A percentile compares a stretch with the other conserved stretches of the same genome.
Evolutionary conservation across 2,888 invertebrate genomes (phyloP).

Genomic region (Pinctada fucata): DNA sequence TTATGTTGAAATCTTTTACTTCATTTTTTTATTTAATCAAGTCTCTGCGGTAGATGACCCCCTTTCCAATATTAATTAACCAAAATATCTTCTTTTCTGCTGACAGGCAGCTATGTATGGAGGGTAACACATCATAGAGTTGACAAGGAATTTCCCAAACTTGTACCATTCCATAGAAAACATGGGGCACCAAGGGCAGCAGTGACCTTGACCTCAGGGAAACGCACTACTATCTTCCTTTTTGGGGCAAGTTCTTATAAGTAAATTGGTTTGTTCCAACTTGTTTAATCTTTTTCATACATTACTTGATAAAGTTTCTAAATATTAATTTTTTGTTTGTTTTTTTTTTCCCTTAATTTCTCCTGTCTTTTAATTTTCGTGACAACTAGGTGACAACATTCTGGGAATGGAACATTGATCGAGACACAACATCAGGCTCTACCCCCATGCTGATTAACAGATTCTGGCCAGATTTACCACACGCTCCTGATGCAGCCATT

Average conservation of each 20-base stretch:
- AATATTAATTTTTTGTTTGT: background rate
- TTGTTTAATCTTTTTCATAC: no score
- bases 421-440: slow-evolving; percentile 38
- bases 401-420: slow-evolving; percentile 54
- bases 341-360: background rate
- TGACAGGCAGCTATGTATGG: slow-evolving; percentile 52
- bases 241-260: slow-evolving; percentile 46
- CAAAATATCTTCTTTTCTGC: background rate
- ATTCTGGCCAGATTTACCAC: slow-evolving; percentile 52
- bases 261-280: no score
- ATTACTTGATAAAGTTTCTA: background rate
- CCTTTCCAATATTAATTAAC: background rate
- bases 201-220: slow-evolving; percentile 43
- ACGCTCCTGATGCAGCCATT: slow-evolving; percentile 40
- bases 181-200: slow-evolving; percentile 47
- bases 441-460: slow-evolving; percentile 42
- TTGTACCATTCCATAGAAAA: slow-evolving; percentile 31
- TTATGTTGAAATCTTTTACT: background rate
- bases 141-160: slow-evolving; percentile 47
- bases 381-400: slow-evolving; percentile 39
- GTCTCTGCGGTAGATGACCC: background rate
- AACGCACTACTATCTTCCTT: slow-evolving; percentile 45
- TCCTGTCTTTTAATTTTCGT: background rate
- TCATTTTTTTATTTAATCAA: background rate
- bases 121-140: slow-evolving; percentile 46